These are phyloP conservation scores for Sinonovacula constricta DNA, from an alignment of 1,140 invertebrate species.

Conservation along the genomic window DNA sequence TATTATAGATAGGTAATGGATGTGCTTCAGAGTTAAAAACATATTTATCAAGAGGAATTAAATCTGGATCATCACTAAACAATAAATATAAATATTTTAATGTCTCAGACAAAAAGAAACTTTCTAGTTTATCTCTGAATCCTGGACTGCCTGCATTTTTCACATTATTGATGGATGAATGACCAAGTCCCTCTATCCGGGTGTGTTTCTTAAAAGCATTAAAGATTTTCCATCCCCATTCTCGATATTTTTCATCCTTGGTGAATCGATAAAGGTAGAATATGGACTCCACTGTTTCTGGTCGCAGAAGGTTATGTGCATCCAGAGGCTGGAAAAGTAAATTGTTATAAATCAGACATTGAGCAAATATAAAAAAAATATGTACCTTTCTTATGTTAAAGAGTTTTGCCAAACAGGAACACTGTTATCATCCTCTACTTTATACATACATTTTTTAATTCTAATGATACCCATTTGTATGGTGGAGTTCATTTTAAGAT, in stretches of 20 bases:
- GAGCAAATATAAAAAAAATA: background rate
- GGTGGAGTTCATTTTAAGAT: no score
- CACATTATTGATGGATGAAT: conserved; percentile 96
- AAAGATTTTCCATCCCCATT: conserved; percentile 98
- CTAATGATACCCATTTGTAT: no score
- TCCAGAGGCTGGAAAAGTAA: conserved; percentile 86
- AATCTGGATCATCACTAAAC: conserved; percentile 92
- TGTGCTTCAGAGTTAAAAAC: conserved; percentile 99
- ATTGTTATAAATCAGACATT: no score
- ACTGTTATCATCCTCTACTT: no score
- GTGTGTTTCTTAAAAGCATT: conserved; percentile 93
- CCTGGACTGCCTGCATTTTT: conserved; percentile 83
- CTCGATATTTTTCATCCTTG: conserved; percentile 95
- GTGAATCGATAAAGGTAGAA: conserved; percentile 97
- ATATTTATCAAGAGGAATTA: conserved; percentile 96
- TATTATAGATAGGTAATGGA: conserved; percentile 90
- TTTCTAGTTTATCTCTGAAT: conserved; percentile 85
- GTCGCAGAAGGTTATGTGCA: conserved; percentile 96
- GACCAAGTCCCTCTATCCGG: conserved; percentile 90
- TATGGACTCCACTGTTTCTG: conserved; percentile 98
- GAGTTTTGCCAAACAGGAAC: no score
- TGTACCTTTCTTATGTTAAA: background rate
- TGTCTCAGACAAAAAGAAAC: conserved; percentile 98
- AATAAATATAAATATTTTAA: conserved; percentile 99
- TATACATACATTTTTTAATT: no score